Evolutionary conservation across 2,888 invertebrate genomes (phyloP), one percentile per base, ranked within the genome.

Genomic region (Meganola albula): DNA sequence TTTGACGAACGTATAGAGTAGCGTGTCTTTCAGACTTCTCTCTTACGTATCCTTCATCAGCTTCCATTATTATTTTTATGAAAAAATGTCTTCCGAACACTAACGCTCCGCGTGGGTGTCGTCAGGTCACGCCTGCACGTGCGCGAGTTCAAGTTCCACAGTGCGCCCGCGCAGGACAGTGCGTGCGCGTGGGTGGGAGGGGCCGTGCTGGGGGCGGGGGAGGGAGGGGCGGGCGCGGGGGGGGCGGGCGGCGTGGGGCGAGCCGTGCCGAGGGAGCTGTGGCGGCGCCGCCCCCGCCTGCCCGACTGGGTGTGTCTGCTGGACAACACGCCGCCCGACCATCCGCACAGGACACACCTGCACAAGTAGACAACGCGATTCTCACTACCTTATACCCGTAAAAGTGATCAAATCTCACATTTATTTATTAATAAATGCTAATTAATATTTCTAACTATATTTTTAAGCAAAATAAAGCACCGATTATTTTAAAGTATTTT

Each of bases 251-350:
- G 97, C 97, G 57, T n/a, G 10, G 43, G 35, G 18, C 88, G 93
- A 24, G 93, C 93, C 7, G 68, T 95, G 24, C 87, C 91, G 0
- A 90, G 93, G 48, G 97, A 97, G 57, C 83, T 80, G 30, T 97
- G 93, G 80, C 77, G 91, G 38, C 90, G 90, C 55, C 82, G 86
- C 37, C 89, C 89, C 24, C 82, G 90, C 35, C 88, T 97, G 31
- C 93, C 93, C 2, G 96, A 97, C 80, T 97, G 97, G 97, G 89
- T 90, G 23, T 89, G 88, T 58, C 79, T 91, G 51, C 83, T 88
- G 29, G 90, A 90, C 65, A 90, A 90, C 67, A 69, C 75, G 44
- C 74, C 78, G 56, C 69, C 66, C 10, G 30, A 53, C 16, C 79
- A 75, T 59, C 64, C 67, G 42, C 67, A 70, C 33, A n/a, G 45